phyloP scores from a whole-genome alignment of 1,140 invertebrate genomes.

The Psilanteris sp. region DNA sequence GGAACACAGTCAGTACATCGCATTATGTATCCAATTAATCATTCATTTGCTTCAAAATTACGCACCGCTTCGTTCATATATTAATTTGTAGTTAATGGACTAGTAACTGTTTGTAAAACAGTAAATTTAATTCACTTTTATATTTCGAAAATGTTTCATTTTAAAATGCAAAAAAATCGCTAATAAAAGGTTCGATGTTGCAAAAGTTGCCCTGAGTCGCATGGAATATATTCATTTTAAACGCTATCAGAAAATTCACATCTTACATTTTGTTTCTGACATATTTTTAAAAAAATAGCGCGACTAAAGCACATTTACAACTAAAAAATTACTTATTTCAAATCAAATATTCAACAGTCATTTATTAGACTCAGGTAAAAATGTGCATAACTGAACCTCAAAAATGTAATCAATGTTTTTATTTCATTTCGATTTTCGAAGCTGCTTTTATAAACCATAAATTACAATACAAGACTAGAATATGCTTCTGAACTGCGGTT shows the following conservation, averaged over 20 bases:
- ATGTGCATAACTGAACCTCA: slow-evolving; percentile 14
- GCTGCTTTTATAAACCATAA: slow-evolving; percentile 24
- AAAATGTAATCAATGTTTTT: slow-evolving; percentile 24
- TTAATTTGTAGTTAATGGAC: slow-evolving; percentile 2
- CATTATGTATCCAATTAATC: slow-evolving; percentile 4
- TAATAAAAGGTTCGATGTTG: slow-evolving; percentile 48
- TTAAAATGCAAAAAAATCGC: slow-evolving; percentile 46
- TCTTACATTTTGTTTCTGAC: too few relatives aligned
- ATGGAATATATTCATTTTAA: slow-evolving; percentile 34
- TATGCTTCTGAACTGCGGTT: slow-evolving; percentile 13
- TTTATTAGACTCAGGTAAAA: slow-evolving; percentile 21
- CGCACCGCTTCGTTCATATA: slow-evolving; percentile 29
- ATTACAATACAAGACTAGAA: slow-evolving; percentile 36
- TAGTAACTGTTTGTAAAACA: not conserved
- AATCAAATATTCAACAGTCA: slow-evolving; percentile 10
- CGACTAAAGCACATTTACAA: slow-evolving; percentile 32
- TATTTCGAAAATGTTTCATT: not conserved
- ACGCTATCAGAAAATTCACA: slow-evolving; percentile 10
- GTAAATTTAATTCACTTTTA: not conserved
- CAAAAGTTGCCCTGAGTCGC: slow-evolving; percentile 47
- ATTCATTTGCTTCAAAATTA: slow-evolving; percentile 11
- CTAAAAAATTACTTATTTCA: slow-evolving; percentile 7
- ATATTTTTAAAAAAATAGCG: slow-evolving; percentile 46
- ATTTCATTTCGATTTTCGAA: slow-evolving; percentile 24
- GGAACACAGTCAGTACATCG: slow-evolving; percentile 24